These are phyloP conservation scores for Globodera ellingtonae DNA, from an alignment of 1,140 invertebrate genomes.

Conservation along the genomic window DNA sequence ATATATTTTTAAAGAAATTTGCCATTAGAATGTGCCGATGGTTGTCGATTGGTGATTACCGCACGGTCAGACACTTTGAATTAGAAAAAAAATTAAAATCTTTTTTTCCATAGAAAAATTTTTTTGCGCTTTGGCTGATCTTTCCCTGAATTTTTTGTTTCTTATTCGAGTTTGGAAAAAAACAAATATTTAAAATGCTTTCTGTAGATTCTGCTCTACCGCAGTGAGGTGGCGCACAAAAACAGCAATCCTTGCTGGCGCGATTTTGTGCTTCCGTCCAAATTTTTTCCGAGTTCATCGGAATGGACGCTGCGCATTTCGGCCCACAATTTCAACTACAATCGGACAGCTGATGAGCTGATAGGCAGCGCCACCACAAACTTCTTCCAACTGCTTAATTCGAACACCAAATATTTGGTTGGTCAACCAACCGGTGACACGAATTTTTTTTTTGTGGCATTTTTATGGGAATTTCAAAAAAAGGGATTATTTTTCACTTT, in stretches of 20 bases:
- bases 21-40: conserved; percentile 26
- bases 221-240: conserved; percentile 43
- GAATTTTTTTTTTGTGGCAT: conserved; percentile 12
- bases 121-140: neutral
- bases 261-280: conserved; percentile 48
- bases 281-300: conserved; percentile 51
- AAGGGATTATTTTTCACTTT: neutral
- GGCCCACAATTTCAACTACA: conserved; percentile 45
- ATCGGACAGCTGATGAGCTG: conserved; percentile 39
- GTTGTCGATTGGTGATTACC: conserved; percentile 29
- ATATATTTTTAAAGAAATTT: conserved; percentile 24
- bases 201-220: conserved; percentile 50
- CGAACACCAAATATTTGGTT: conserved; percentile 51
- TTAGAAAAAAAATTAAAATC: neutral
- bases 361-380: conserved; percentile 47
- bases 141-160: neutral
- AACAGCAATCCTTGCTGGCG: conserved; percentile 40
- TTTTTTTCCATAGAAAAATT: neutral
- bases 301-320: conserved; percentile 48
- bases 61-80: conserved; percentile 14
- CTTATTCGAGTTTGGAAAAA: conserved; percentile 23
- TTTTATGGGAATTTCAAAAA: conserved; percentile 20
- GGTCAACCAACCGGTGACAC: conserved; percentile 7
- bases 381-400: conserved; percentile 46
- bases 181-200: neutral